These are phyloP conservation scores for Paedocypris sp. DNA, from an alignment of 2,113 vertebrate genomes.

Conservation along the genomic window DNA sequence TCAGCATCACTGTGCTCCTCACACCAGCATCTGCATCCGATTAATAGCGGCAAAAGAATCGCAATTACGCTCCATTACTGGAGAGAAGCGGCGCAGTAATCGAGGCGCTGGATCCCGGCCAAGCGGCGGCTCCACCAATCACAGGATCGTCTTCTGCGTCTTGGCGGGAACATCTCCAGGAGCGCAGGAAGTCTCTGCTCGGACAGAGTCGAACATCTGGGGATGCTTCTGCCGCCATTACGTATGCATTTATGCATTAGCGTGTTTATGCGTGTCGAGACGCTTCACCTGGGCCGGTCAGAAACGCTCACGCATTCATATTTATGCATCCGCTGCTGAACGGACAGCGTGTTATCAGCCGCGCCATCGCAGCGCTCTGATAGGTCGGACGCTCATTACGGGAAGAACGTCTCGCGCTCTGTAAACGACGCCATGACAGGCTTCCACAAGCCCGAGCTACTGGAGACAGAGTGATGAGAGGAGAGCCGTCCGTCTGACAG, in stretches of 20 bases:
- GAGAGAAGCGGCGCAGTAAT: conserved; percentile 34
- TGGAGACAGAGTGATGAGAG: no score
- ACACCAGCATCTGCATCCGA: conserved; percentile 30
- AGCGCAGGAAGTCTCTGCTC: conserved; percentile 33
- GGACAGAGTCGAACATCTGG: conserved; percentile 39
- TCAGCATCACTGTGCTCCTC: conserved; percentile 29
- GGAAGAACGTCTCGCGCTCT: background rate
- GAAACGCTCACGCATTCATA: conserved; percentile 21
- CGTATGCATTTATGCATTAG: conserved; percentile 45
- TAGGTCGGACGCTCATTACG: conserved; percentile 11
- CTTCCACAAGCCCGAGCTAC: background rate
- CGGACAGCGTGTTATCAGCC: background rate
- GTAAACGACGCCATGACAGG: conserved; percentile 16
- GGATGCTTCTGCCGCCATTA: conserved; percentile 33
- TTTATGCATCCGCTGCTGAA: conserved; percentile 19
- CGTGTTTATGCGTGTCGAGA: conserved; percentile 39
- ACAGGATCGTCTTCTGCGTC: conserved; percentile 35
- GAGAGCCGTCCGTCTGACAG: background rate
- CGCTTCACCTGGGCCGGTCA: conserved; percentile 24
- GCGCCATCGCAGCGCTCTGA: conserved; percentile 10
- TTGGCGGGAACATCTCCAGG: conserved; percentile 41
- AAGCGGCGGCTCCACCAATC: conserved; percentile 40
- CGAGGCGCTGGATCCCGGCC: conserved; percentile 42
- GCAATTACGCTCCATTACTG: conserved; percentile 42
- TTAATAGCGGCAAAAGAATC: conserved; percentile 42